Base-by-base conservation (phyloP, 1,140 invertebrate species). In the Dreissena rostriformis region DNA sequence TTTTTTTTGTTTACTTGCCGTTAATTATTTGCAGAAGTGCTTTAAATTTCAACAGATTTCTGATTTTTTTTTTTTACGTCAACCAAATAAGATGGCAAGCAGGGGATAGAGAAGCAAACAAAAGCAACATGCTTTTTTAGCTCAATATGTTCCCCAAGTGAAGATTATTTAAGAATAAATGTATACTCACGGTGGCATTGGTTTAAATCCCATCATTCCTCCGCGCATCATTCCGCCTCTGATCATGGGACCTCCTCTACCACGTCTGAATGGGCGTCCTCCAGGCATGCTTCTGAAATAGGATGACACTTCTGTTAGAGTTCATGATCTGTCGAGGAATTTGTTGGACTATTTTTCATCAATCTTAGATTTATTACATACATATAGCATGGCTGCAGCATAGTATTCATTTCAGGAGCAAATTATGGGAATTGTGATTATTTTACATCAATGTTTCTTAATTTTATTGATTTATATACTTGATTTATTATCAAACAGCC, bases 171-270 rank as follows among this genome's bases (percentile, higher is more conserved):
- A n/a, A n/a, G n/a, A 61, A n/a, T 5, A 24, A 61, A 68, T 24
- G 15, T 66, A 8, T 66, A 89, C 88, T 86, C 84, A 91, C 90
- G 88, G 88, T n/a, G 88, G 88, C 22, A 86, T 86, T 73, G 90
- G 88, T 77, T 88, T 88, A 65, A 90, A 89, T 49, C 84, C 87
- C 86, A 89, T 86, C 14, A 82, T 82, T 5, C 80, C 80, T 28
- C 86, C 85, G 72, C 89, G 83, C 90, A 91, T 91, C 86, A 89
- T 88, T 19, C 86, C 88, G 17, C 90, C 86, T 55, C 88, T 79
- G 86, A 91, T 90, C 28, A 88, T 88, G 51, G 86, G 88, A 22
- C 88, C 90, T 28, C 90, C 90, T 10, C 90, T 79, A 49, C 90
- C 90, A 75, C 90, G 68, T 24, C 80, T 55, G 63, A 82, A 82